Evolutionary conservation across 2,888 invertebrate genomes (phyloP), one percentile per base, ranked within the genome.

Genomic region (Carcina quercana): DNA sequence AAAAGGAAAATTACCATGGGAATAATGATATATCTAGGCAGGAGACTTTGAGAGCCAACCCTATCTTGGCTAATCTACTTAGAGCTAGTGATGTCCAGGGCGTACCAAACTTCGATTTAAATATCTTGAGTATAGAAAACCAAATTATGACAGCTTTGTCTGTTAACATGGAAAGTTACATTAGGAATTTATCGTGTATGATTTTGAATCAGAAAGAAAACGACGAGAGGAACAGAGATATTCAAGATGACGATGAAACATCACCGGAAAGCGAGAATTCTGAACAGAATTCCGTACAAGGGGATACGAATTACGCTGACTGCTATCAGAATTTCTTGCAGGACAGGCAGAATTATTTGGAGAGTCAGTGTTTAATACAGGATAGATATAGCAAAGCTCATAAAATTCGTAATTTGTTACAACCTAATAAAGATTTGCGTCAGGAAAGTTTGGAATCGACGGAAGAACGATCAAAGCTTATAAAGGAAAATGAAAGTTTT

Each of bases 41-140:
- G 1, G 64, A 75, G 14, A 78, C 67, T 5, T 35, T 79, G 0
- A 63, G 55, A 40, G 65, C 80, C 0, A 82, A 82, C 38, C 82
- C 83, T 0, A 82, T 82, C 12, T 41, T 82, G 29, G 80, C 79
- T 0, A 79, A 80, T 38, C 34, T 82, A 3, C 40, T 82, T 0
- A 72, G 64, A 40, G 40, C 35, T 45, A 48, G 41, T 10, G 43
- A 5, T 22, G 5, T 7, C 37, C 2, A 53, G 50, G n/a, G n/a
- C 0, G 46, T 11, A 24, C 12, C 11, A n/a, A 24, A 12, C n/a
- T 24, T 6, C 24, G 10, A 1, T 32, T 42, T 46, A 0, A 63
- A 52, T 4, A 49, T 69, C 3, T 35, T 53, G 4, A 61, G 51
- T 17, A 55, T 67, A 30, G 74, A 78, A 25, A 75, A 66, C 26